Evolutionary conservation across 2,888 invertebrate genomes (phyloP).

Genomic region (Lasioglossum zephyrum): DNA sequence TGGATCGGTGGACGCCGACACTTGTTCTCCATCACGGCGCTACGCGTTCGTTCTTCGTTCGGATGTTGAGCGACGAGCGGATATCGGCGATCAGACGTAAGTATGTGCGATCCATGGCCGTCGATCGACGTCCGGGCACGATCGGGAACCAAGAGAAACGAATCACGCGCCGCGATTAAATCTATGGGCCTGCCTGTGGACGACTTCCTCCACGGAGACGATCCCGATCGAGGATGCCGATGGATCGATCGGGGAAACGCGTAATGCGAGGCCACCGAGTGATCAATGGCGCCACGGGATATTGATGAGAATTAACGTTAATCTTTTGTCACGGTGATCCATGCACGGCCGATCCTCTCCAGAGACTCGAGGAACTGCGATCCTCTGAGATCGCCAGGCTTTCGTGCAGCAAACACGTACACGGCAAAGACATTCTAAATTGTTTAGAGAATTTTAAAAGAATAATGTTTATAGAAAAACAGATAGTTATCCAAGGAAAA

Average conservation of each 20-base stretch:
- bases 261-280: constrained; percentile 12
- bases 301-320: constrained; percentile 18
- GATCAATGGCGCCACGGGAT: constrained; percentile 2
- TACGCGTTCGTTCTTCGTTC: constrained; percentile 26
- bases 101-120: constrained; percentile 59
- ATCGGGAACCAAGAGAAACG: constrained; percentile 48
- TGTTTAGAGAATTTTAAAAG: background rate
- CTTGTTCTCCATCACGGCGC: constrained; percentile 44
- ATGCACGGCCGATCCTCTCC: background rate
- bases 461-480: background rate
- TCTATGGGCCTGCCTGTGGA: constrained; percentile 56
- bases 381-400: background rate
- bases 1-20: constrained; percentile 31
- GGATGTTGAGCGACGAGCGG: constrained; percentile 55
- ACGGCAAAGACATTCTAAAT: background rate
- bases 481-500: background rate
- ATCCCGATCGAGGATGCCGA: constrained; percentile 2
- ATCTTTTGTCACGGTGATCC: constrained; percentile 18
- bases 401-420: background rate
- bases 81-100: constrained; percentile 60
- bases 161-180: constrained; percentile 66
- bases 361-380: background rate
- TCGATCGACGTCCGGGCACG: constrained; percentile 53
- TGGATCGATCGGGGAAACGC: constrained; percentile 39
- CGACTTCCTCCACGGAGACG: constrained; percentile 43